Evolutionary conservation across 2,888 invertebrate species (phyloP).

Genomic region (Seira musarum): DNA sequence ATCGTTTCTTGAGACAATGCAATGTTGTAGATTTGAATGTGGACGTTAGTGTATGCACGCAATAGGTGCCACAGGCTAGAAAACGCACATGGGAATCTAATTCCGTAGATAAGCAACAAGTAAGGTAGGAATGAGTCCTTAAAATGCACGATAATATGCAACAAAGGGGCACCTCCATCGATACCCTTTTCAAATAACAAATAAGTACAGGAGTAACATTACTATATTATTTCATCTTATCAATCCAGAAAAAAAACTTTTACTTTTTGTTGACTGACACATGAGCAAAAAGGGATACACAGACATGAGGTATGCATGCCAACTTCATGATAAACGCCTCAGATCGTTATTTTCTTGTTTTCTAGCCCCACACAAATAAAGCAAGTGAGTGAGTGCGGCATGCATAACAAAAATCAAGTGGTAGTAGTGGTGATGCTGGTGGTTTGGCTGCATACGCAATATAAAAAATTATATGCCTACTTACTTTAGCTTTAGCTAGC

Average conservation of each 20-base stretch:
- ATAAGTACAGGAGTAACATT: too few species aligned
- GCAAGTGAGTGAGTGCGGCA: neutral
- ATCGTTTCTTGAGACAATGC: neutral
- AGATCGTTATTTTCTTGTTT: slow-evolving; percentile 1
- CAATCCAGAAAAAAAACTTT: slow-evolving; percentile 63
- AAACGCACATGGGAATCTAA: slow-evolving; percentile 7
- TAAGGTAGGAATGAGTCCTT: neutral
- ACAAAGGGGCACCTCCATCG: neutral
- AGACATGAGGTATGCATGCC: neutral
- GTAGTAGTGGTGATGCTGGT: neutral
- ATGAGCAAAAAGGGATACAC: neutral
- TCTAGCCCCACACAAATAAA: neutral
- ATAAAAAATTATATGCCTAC: too few species aligned
- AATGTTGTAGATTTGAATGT: too few species aligned
- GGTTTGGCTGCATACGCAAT: neutral
- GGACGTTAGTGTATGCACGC: too few species aligned
- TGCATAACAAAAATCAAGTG: neutral
- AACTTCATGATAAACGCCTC: neutral
- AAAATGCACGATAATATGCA: neutral
- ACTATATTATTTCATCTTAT: slow-evolving; percentile 43
- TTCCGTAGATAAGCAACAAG: neutral
- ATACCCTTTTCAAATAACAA: neutral
- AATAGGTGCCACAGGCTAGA: neutral
- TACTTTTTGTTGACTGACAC: slow-evolving; percentile 48
- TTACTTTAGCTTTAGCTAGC: too few species aligned